Base-by-base conservation (phyloP, 2,113 vertebrate genomes). In the Mormyrus iriodes region DNA sequence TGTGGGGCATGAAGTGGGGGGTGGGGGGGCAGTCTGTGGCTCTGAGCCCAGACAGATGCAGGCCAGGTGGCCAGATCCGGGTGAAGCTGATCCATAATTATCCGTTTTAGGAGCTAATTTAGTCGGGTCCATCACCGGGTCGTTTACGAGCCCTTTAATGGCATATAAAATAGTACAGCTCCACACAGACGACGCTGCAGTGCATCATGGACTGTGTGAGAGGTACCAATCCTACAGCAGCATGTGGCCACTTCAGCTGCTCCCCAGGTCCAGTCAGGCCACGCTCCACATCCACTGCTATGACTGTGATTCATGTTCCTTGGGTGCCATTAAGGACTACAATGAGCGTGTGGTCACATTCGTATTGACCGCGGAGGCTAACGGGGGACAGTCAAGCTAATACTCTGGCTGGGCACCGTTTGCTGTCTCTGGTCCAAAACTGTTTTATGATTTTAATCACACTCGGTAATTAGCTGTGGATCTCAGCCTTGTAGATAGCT, bases 371-470 rank as follows among this genome's bases (percentile, higher is more conserved):
- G 13, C 51, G 13, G 27, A 8, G 85, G 17, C 10, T 35, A 86
- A 31, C 17, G 31, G 2, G 44, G 51, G 27, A 86, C 51, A 86
- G 27, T 86, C 17, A 3, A 48, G 85, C 51, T 39, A 5, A 53
- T 39, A 53, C 51, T 39, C 85, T 7, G 51, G 51, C 27, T 53
- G 85, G 85, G 12, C 51, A 31, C 7, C 9, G 31, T 31, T 35
- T 53, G 55, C 48, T 42, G 85, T 55, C 85, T 86, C 85, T 31
- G 2, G 24, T 86, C 49, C 85, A 52, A 35, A 52, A 53, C 27
- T 6, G n/a, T 86, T 69, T 86, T 55, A 86, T 86, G 35, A 53
- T 86, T 35, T 86, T 53, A 53, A 53, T 86, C 51, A 86, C 85
- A 17, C 85, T 86, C 51, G 4, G n/a, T 53, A 52, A 86, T 55